phyloP scores from a whole-genome alignment of 1,140 invertebrate species.

The Lerema accius region DNA sequence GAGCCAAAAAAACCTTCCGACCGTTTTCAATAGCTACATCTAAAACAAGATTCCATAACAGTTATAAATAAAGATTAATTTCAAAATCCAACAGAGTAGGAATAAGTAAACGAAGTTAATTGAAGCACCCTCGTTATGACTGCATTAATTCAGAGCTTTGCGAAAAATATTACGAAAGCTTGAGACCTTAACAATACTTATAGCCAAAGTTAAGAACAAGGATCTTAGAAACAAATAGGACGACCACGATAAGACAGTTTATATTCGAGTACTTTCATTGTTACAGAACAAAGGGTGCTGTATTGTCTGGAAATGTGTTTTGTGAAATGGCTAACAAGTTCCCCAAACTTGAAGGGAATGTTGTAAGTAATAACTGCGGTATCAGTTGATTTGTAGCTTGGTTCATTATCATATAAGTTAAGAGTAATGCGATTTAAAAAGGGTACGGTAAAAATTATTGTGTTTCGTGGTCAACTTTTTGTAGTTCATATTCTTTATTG shows the following conservation, averaged over 20 bases:
- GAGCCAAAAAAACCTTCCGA: no score
- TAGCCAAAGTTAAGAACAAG: constrained; percentile 42
- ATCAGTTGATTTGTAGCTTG: constrained; percentile 21
- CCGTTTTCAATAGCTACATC: neutral
- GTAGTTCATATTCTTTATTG: no score
- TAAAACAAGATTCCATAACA: neutral
- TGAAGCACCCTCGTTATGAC: constrained; percentile 19
- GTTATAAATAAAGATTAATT: constrained; percentile 15
- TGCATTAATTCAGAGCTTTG: constrained; percentile 29
- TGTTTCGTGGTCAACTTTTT: no score
- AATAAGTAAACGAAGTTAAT: constrained; percentile 26
- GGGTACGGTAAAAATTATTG: no score
- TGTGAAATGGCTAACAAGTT: constrained; percentile 48
- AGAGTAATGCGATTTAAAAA: no score
- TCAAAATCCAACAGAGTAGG: constrained; percentile 8
- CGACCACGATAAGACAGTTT: constrained; percentile 45
- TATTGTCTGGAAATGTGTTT: constrained; percentile 46
- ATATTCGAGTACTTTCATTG: constrained; percentile 51
- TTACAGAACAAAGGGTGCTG: constrained; percentile 47
- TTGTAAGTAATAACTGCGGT: constrained; percentile 20
- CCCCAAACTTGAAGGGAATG: constrained; percentile 18
- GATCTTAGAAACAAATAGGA: constrained; percentile 43
- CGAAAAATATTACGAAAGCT: constrained; percentile 26
- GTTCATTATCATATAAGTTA: no score
- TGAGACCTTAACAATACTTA: constrained; percentile 35